Evolutionary conservation across 2,113 vertebrate genomes (phyloP), one percentile per base, ranked within the genome.

Genomic region (Calidris pygmaea): DNA sequence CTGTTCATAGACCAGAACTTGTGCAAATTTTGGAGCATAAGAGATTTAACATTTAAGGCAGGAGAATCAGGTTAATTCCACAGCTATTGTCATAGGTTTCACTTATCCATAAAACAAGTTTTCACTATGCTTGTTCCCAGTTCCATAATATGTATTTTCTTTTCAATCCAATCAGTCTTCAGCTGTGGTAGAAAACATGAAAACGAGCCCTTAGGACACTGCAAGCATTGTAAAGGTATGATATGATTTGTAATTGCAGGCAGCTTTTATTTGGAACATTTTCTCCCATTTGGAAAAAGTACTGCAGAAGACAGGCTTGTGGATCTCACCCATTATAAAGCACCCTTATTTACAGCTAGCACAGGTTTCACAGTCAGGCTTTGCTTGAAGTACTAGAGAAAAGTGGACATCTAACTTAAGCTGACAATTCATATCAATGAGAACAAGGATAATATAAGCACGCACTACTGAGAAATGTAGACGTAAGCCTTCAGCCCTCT

Each of bases 231-330:
- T 37, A 73, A 79, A 77, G 18, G 13, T 59, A 34, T 48, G 56
- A 53, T 58, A n/a, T 3, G 48, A 45, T 90, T 94, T 88, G 88
- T 94, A 95, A 93, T 88, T 88, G 72, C 35, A 70, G 43, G 47
- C 48, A 77, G 41, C 10, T 90, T 81, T 67, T 67, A 43, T 12
- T 56, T 67, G 56, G 75, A 88, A 52, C 8, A 34, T 52, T 88
- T 71, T 95, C 52, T 86, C 21, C 65, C 12, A 5, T 63, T 80
- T 74, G 67, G 63, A 76, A 71, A 18, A 82, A 47, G 29, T 22
- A 35, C 17, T 37, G 66, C 62, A 80, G 47, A 14, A 59, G 50
- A 56, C 22, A 60, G 55, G 29, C 7, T 37, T 34, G 52, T 43
- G 79, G 56, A 72, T 81, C 62, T 24, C 60, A 70, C 52, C 12